A percentile compares a stretch with the other conserved stretches of the same genome.
Conservation (phyloP, 2,888 invertebrate genomes). For the Drosophila quinaria region DNA sequence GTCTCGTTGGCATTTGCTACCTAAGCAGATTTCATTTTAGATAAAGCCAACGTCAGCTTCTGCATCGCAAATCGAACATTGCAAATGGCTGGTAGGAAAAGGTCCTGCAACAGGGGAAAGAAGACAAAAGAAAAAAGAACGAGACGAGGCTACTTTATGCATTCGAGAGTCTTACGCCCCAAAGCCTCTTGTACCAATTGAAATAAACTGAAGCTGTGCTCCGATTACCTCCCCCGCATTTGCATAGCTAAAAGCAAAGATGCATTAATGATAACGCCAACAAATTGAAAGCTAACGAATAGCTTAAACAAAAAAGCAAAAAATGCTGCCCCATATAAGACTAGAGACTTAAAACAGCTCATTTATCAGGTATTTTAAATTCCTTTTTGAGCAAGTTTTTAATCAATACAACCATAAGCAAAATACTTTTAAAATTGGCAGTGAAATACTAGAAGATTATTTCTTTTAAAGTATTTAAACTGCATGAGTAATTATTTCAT, state of each 20-base stretch:
- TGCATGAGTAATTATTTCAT: no score
- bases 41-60: constrained; percentile 71
- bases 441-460: no score
- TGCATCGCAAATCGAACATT: constrained; percentile 60
- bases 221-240: constrained; percentile 20
- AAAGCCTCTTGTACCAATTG: constrained; percentile 38
- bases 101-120: constrained; percentile 12
- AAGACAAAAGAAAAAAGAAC: neutral
- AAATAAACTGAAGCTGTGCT: constrained; percentile 39
- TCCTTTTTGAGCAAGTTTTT: no score
- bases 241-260: constrained; percentile 20
- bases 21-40: constrained; percentile 79
- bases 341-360: neutral
- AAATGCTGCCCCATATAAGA: neutral
- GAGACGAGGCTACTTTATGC: constrained; percentile 44
- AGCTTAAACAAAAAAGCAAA: neutral
- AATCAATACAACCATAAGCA: no score
- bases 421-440: no score
- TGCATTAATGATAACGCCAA: constrained; percentile 42
- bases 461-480: no score
- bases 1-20: constrained; percentile 47
- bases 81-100: constrained; percentile 57
- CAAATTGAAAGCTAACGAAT: constrained; percentile 44
- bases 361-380: neutral
- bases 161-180: constrained; percentile 35